Evolutionary conservation across 2,797 vertebrate species (phyloP), one percentile per base, ranked within the genome.

Genomic region (Erpetoichthys calabaricus): DNA sequence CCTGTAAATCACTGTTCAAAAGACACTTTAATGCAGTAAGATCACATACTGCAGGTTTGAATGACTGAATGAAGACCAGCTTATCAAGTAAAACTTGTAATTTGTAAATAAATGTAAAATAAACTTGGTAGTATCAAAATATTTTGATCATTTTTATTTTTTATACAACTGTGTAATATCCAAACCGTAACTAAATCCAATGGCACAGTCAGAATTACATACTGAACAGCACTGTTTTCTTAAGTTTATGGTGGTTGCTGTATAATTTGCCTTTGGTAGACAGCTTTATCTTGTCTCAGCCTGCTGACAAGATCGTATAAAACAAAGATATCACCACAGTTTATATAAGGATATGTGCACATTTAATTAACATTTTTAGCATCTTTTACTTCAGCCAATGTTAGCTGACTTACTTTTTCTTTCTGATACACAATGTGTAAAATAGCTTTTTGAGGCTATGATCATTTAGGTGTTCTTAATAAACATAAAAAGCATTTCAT

Each of bases 51-150:
- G 25, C 25, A 25, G 25, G 25, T 25, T 25, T 25, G 25, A 25
- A 25, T 25, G 25, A 25, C 25, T 25, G 25, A 25, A 25, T 25
- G 25, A 25, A 25, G 25, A 25, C 25, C 25, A 25, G 25, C 25
- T 25, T 25, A 25, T 25, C 25, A 25, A 25, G 25, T 25, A 25
- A 25, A 25, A 25, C 25, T 25, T 25, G 25, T 25, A 25, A 25
- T 25, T 25, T 25, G 25, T 25, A 25, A 25, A 25, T 25, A 25
- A 25, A 25, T 25, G 85, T 85, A 83, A 85, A 84, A 82, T 80
- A 85, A 79, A 85, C 85, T 81, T 79, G 68, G 70, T 82, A 82
- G 45, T 73, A 73, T 58, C 62, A 74, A 89, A 91, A 90, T 83
- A 69, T 82, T 76, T 85, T 83, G 84, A 85, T 88, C 80, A 79